phyloP scores from a whole-genome alignment of 2,113 vertebrate genomes.

The Pterocles gutturalis region DNA sequence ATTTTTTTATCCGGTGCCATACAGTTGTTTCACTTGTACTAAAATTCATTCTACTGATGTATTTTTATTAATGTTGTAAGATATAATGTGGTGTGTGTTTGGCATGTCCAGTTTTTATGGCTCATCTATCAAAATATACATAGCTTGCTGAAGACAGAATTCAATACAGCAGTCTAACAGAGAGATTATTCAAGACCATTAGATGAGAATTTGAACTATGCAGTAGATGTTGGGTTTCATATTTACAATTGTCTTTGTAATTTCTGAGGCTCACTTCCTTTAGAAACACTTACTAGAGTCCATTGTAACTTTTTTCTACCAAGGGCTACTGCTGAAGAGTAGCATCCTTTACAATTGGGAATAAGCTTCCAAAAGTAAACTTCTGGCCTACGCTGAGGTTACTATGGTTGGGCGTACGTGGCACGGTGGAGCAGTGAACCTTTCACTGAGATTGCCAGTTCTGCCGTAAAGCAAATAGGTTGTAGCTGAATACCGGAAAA shows the following conservation, averaged over 20 bases:
- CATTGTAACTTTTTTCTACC: not conserved
- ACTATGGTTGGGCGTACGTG: not conserved
- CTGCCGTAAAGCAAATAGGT: not conserved
- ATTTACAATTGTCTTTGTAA: not conserved
- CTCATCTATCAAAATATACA: conserved; percentile 20
- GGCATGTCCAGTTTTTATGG: not conserved
- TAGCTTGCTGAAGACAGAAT: conserved; percentile 17
- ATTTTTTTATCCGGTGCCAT: not conserved
- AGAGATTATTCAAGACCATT: conserved; percentile 30
- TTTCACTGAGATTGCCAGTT: not conserved
- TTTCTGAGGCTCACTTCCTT: not conserved
- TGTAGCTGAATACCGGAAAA: not conserved
- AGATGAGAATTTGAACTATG: conserved; percentile 34
- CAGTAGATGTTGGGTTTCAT: not conserved
- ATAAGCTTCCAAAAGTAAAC: not conserved
- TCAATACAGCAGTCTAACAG: not conserved
- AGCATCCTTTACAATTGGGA: not conserved
- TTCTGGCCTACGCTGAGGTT: not conserved
- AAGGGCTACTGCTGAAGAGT: not conserved
- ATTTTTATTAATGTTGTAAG: conserved; percentile 5
- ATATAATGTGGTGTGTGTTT: not conserved
- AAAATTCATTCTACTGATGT: not conserved
- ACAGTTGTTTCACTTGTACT: not conserved
- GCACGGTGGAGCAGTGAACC: not conserved
- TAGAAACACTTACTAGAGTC: not conserved